Conservation (phyloP, 2,797 vertebrate genomes). For the Parauchenoglanis punctatus region DNA sequence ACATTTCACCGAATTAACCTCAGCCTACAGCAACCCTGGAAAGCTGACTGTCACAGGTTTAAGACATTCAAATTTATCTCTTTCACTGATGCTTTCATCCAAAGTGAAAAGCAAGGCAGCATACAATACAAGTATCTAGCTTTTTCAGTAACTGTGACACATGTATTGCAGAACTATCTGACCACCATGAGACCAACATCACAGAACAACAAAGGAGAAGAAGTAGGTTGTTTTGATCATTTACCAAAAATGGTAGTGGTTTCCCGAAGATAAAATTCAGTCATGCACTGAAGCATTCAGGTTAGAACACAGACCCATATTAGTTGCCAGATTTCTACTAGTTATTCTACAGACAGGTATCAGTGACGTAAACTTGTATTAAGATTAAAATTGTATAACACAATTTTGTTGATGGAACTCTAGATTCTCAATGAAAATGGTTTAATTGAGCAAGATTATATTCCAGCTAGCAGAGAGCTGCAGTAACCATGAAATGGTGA, state of each 20-base stretch:
- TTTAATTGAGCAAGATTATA: not conserved
- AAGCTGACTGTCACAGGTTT: not conserved
- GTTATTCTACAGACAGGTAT: not conserved
- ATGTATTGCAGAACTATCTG: not conserved
- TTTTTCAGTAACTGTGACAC: not conserved
- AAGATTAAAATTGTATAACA: not conserved
- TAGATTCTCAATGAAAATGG: not conserved
- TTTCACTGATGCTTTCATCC: not conserved
- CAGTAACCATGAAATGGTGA: not conserved
- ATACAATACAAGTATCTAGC: not conserved
- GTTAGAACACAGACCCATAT: not conserved
- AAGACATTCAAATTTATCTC: not conserved
- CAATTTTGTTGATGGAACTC: not conserved
- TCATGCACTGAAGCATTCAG: not conserved
- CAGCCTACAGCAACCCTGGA: not conserved
- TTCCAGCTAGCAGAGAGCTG: not conserved
- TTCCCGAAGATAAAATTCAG: not conserved
- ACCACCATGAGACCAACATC: conserved; percentile 15
- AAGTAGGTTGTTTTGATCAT: not conserved
- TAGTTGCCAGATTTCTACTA: not conserved
- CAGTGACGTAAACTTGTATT: not conserved
- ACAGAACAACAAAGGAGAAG: not conserved
- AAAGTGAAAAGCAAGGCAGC: not conserved
- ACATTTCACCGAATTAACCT: not conserved
- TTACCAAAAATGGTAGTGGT: not conserved